Base-by-base conservation (phyloP, 2,113 vertebrate genomes). In the Corythaixoides concolor region DNA sequence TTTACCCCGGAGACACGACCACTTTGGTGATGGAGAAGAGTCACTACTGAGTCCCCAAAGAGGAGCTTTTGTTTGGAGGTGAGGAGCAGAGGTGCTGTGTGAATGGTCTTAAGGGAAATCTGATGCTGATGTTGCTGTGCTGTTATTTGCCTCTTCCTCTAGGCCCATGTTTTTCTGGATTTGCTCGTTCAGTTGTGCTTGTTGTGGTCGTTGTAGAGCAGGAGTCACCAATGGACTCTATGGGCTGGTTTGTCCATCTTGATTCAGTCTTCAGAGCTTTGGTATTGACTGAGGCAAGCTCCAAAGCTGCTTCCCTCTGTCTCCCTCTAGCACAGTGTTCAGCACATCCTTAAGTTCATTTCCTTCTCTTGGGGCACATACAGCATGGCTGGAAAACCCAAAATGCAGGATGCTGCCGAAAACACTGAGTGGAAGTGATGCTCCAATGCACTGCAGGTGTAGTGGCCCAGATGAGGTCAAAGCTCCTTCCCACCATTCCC, bases 391-490 rank as follows among this genome's bases (percentile, higher is more conserved):
- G 66, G 43, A 23, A 49, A 68, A 47, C 3, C 41, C 32, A 12
- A 9, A 12, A 15, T 0, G 3, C 0, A 0, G 64, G 72, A 17
- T 58, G 78, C 73, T 68, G 66, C 41, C 7, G 49, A 24, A 66
- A 35, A 53, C 2, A 1, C 17, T 15, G 74, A 4, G 20, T 2
- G 6, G 39, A 59, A n/a, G n/a, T 17, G 33, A 24, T 39, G n/a
- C 21, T 33, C 24, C 3, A 15, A n/a, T 26, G 58, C 27, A 12
- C 15, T 1, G 2, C 32, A 16, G 45, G 6, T 1, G 1, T 5
- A 32, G 35, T 22, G 81, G 32, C 24, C 27, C 5, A 5, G 21
- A 0, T 47, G 3, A 41, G 60, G 69, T 33, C 53, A 21, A 4
- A 47, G 43, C 75, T 63, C 60, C n/a, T 67, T 35, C 59, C 30